Conservation (phyloP, 2,888 invertebrate species). For the Drosophila mayaguana region DNA sequence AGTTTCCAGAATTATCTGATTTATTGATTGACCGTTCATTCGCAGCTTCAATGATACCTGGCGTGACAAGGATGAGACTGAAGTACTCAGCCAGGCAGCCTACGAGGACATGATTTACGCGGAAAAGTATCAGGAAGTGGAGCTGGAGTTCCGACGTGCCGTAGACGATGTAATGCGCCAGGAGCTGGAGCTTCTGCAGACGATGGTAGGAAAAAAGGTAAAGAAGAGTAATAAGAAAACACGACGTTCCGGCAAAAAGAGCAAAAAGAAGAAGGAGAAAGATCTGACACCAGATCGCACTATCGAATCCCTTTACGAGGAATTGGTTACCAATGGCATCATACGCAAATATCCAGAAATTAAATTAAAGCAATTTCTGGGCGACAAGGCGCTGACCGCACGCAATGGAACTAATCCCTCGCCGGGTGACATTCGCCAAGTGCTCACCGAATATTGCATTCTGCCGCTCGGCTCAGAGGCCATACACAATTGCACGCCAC, state of each 20-base stretch:
- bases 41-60: conserved; percentile 91
- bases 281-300: conserved; percentile 96
- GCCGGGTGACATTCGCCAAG: conserved; percentile 93
- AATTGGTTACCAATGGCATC: conserved; percentile 95
- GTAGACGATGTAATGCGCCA: conserved; percentile 92
- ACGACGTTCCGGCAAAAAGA: conserved; percentile 93
- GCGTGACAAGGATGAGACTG: conserved; percentile 91
- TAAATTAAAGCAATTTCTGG: conserved; percentile 90
- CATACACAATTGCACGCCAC: conserved; percentile 89
- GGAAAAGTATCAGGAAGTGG: conserved; percentile 93
- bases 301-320: conserved; percentile 95
- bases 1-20: neutral
- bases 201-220: conserved; percentile 90
- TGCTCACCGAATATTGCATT: conserved; percentile 95
- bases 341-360: conserved; percentile 91
- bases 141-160: conserved; percentile 91
- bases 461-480: conserved; percentile 92
- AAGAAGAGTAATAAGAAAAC: conserved; percentile 92
- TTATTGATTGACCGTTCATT: neutral
- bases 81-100: conserved; percentile 90
- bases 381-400: conserved; percentile 90
- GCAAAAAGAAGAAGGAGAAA: conserved; percentile 97
- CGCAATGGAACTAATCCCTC: conserved; percentile 86
- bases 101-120: conserved; percentile 93
- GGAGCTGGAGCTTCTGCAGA: conserved; percentile 88